These are phyloP conservation scores for Pan paniscus DNA, from an alignment of 2,113 vertebrate species.

Conservation along the genomic window DNA sequence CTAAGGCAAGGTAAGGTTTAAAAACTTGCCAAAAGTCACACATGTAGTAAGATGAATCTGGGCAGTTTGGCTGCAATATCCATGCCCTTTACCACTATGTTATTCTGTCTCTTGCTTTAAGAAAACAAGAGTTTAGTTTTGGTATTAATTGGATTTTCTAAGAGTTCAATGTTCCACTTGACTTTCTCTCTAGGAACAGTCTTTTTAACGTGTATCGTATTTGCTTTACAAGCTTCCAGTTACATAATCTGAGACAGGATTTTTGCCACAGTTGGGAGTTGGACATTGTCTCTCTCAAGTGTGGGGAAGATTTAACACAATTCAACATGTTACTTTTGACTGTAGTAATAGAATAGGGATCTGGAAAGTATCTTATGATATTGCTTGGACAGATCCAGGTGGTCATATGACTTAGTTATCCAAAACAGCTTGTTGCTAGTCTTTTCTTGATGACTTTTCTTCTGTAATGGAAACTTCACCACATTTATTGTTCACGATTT, in stretches of 20 bases:
- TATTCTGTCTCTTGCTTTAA: neutral
- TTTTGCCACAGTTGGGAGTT: neutral
- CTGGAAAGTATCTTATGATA: conserved; percentile 44
- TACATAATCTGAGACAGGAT: neutral
- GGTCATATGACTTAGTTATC: conserved; percentile 8
- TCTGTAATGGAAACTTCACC: conserved; percentile 29
- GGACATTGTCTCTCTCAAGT: neutral
- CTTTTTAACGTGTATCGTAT: neutral
- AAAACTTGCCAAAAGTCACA: neutral
- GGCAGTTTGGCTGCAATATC: neutral
- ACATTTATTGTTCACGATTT: neutral
- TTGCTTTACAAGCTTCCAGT: neutral
- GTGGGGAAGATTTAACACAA: neutral
- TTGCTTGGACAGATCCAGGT: neutral
- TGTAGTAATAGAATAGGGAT: neutral
- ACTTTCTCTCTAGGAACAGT: neutral
- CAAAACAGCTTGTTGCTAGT: conserved; percentile 2
- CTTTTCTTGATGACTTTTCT: conserved; percentile 12
- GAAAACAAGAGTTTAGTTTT: neutral
- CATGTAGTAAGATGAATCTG: neutral
- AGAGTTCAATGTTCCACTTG: neutral
- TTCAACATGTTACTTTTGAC: neutral
- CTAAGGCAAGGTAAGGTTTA: neutral
- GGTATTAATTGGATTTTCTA: neutral
- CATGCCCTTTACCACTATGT: neutral